Evolutionary conservation across 2,888 invertebrate genomes (phyloP), one percentile per base, ranked within the genome.

Genomic region (Molanna angustata): DNA sequence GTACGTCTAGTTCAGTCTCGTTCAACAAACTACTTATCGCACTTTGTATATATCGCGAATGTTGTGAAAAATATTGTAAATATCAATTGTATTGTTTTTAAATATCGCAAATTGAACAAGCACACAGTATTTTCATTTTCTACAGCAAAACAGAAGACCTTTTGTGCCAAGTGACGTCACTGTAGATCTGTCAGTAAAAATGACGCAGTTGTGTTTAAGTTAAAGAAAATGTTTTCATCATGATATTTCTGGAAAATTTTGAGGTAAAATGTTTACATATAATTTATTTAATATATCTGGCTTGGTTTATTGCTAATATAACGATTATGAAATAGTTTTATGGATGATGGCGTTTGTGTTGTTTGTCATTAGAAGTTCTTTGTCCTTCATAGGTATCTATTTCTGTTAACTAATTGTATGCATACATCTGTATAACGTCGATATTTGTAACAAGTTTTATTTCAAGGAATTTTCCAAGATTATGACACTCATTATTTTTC

Each of bases 171-270:
- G 75, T 80, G 80, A 80, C 80, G 80, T 80, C 80, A 80, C 72
- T 71, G 74, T 74, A 74, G 73, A 72, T 74, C 73, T 74, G 74
- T 74, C 72, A 76, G 71, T 69, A 67, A 65, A 71, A 72, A 80
- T 80, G 79, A 81, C 82, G 82, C 81, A 82, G 80, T 82, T 78
- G 70, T 71, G 71, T 71, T 71, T 62, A 73, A 69, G 67, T 65
- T 61, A 66, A 52, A 50, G 70, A 74, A 72, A 54, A 76, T 76
- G 76, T 72, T 70, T 69, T 69, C 72, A 74, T 71, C 74, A 74
- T 76, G 75, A 74, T 64, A 69, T 68, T 68, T 66, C 65, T 48
- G 14, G 35, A 22, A 52, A 42, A 47, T 32, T 27, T 19, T 19
- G 50, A 54, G 54, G 57, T 57, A 46, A 57, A 46, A 4, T 18